A percentile compares a stretch with the other conserved stretches of the same genome.
Evolutionary conservation across 1,140 invertebrate genomes (phyloP).

Genomic region (Eufriesea mexicana): DNA sequence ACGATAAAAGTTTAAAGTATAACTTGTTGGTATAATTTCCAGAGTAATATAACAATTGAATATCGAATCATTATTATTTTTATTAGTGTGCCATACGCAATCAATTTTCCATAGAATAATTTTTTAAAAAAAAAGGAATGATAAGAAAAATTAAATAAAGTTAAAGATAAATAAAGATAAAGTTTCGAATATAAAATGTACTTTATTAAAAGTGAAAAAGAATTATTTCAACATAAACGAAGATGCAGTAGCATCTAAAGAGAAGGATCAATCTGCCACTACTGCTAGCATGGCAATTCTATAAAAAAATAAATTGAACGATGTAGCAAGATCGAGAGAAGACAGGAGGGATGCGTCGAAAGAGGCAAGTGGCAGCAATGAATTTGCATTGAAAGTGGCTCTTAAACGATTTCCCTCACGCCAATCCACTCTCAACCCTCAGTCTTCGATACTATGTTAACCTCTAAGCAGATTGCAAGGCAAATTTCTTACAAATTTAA

Average conservation of each 20-base stretch:
- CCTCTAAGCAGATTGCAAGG: constrained; percentile 72
- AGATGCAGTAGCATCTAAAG: neutral
- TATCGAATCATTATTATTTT: no score
- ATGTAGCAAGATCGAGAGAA: constrained; percentile 53
- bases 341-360: constrained; percentile 49
- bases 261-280: no score
- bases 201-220: no score
- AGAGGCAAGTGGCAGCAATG: constrained; percentile 66
- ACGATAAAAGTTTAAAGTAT: no score
- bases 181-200: no score
- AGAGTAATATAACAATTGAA: no score
- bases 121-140: no score
- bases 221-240: neutral
- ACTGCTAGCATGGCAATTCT: constrained; percentile 54
- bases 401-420: constrained; percentile 73
- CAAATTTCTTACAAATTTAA: constrained; percentile 74
- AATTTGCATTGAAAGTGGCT: constrained; percentile 83
- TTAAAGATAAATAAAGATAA: no score
- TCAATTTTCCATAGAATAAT: no score
- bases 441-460: constrained; percentile 32
- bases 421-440: neutral
- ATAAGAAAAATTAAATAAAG: no score
- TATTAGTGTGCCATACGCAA: no score
- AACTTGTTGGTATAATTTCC: no score
- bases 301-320: constrained; percentile 70